Percentiles rank a stretch among this genome's conserved stretches.
Conservation (phyloP, 2,797 vertebrate species). For the Calcarius lapponicus region DNA sequence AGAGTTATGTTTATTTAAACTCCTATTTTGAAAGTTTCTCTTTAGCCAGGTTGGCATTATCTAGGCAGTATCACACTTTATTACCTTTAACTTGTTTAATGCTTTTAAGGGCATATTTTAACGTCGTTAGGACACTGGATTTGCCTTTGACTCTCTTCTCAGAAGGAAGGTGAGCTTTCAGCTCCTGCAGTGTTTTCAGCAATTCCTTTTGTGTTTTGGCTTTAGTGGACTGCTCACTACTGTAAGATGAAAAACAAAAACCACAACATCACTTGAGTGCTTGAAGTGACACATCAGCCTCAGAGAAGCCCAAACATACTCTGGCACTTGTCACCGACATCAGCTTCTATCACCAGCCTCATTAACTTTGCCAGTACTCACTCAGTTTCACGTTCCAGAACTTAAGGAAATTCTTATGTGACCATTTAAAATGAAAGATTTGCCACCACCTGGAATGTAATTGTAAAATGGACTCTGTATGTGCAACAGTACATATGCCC, state of each 20-base stretch:
- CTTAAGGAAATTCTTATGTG: background rate
- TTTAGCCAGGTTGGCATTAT: background rate
- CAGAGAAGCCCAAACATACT: background rate
- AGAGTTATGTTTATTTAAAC: background rate
- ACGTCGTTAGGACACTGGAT: slow-evolving; percentile 83
- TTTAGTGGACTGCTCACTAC: slow-evolving; percentile 90
- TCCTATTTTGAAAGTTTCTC: background rate
- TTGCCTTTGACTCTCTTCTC: slow-evolving; percentile 89
- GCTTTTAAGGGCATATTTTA: slow-evolving; percentile 92
- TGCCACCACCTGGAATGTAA: background rate
- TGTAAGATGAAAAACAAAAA: slow-evolving; percentile 65
- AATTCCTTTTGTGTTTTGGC: slow-evolving; percentile 92
- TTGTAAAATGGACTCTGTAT: background rate
- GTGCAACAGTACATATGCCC: background rate
- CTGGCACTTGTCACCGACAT: background rate
- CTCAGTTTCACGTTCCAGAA: background rate
- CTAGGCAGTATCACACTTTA: background rate
- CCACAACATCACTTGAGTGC: background rate
- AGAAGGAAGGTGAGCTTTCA: slow-evolving; percentile 87
- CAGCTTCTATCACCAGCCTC: background rate
- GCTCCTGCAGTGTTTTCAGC: slow-evolving; percentile 88
- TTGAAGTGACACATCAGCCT: background rate
- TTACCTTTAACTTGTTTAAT: slow-evolving; percentile 96
- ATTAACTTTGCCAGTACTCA: background rate
- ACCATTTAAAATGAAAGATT: background rate